Percentiles rank a stretch among this genome's conserved stretches.
phyloP scores from a whole-genome alignment of 2,797 vertebrate genomes.

The Alosa sapidissima region DNA sequence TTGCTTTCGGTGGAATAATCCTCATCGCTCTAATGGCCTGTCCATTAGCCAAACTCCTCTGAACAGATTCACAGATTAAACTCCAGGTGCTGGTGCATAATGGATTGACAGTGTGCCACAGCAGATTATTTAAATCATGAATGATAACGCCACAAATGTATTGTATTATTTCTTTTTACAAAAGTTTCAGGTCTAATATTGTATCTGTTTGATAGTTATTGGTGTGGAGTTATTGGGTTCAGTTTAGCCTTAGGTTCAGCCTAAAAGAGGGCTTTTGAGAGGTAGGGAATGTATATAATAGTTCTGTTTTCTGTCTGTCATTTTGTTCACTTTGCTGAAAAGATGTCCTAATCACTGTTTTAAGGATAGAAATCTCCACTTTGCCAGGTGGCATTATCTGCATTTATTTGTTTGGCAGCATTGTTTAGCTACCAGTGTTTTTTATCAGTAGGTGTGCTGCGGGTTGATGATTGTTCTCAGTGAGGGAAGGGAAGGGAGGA shows the following conservation, averaged over 20 bases:
- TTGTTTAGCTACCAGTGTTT: neutral
- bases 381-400: neutral
- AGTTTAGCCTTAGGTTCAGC: neutral
- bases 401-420: neutral
- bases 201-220: neutral
- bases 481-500: neutral
- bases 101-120: neutral
- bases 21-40: conserved; percentile 51
- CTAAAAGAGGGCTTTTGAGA: neutral
- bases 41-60: conserved; percentile 52
- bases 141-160: neutral
- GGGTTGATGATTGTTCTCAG: neutral
- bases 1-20: conserved; percentile 50
- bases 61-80: conserved; percentile 34
- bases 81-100: neutral
- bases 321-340: neutral
- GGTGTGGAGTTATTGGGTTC: neutral
- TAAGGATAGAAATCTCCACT: neutral
- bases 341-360: neutral
- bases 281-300: neutral
- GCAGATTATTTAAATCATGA: neutral
- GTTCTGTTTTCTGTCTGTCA: neutral
- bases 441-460: neutral
- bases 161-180: neutral
- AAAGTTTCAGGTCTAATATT: neutral